phyloP scores from a whole-genome alignment of 2,888 invertebrate genomes.

The Drepanosiphum platanoidis region DNA sequence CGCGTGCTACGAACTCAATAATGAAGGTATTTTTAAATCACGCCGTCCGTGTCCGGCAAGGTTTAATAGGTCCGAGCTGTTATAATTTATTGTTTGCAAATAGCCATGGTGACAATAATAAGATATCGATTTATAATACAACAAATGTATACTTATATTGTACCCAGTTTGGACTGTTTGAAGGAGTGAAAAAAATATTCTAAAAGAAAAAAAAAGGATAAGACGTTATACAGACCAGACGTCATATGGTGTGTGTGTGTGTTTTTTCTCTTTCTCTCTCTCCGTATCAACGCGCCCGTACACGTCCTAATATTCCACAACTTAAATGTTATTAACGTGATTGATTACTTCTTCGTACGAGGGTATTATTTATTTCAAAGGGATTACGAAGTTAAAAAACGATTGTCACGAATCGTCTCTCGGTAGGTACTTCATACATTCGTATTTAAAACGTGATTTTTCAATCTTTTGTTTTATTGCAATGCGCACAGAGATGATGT shows the following conservation, averaged over 20 bases:
- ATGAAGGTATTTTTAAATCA: conserved; percentile 53
- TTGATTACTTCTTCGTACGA: neutral
- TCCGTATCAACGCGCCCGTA: neutral
- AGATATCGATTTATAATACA: no score
- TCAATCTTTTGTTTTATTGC: neutral
- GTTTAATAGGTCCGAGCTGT: conserved; percentile 28
- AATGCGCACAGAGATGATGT: neutral
- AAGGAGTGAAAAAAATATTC: neutral
- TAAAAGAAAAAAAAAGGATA: neutral
- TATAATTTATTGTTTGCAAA: conserved; percentile 49
- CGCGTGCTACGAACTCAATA: conserved; percentile 52
- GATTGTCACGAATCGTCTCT: conserved; percentile 31
- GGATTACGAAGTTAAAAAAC: conserved; percentile 11
- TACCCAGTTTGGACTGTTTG: neutral
- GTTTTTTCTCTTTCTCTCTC: neutral
- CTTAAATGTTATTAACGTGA: conserved; percentile 33
- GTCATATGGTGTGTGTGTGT: conserved; percentile 20
- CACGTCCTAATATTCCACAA: conserved; percentile 32
- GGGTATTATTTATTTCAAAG: conserved; percentile 28
- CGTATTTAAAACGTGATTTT: neutral
- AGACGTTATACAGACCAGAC: conserved; percentile 12
- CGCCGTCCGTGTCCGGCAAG: conserved; percentile 1
- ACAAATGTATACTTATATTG: no score
- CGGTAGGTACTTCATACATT: neutral
- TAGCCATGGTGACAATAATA: conserved; percentile 44